Evolutionary conservation across 2,888 invertebrate species (phyloP), one percentile per base, ranked within the genome.

Genomic region (Cataglyphis rosenhaueri): DNA sequence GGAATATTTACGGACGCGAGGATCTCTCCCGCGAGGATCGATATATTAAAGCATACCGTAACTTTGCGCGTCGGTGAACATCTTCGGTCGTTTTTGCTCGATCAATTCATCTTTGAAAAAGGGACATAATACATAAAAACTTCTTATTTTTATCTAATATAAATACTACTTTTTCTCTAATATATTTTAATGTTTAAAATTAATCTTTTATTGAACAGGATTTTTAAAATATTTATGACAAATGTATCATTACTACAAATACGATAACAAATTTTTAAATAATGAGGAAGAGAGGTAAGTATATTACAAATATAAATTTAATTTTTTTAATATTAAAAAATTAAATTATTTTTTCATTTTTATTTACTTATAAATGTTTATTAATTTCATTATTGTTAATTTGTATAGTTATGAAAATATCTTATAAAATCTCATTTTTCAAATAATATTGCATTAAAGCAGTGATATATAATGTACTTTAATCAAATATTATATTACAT

Each of bases 1-100:
- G 57, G 32, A 21, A 32, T 57, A 78, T 78, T 78, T 59, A 59
- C 68, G 41, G 25, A 68, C 68, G 41, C 41, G 29, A 68, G 41
- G 35, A 15, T 59, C 25, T 70, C 44, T 70, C 18, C 12, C 25
- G 41, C 12, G 21, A 32, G 32, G 41, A 57, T 41, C 38, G 65
- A 41, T 70, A 29, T 59, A 44, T 44, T 59, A 70, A 59, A 68
- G 12, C 55, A 15, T 55, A 12, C 0, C 8, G n/a, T 52, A 18
- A 48, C 52, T 52, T 68, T n/a, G 32, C 68, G 32, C 70, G 15
- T 9, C 70, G 70, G 18, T 8, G 21, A 29, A 78, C 12, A 48
- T 78, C 18, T 21, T 6, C n/a, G 21, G 32, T 10, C 15, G 15
- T 64, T 64, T 35, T 38, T 35, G 18, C 18, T 3, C 12, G 35